Base-by-base conservation (phyloP, 2,797 vertebrate genomes). In the Sebastes vulpes region DNA sequence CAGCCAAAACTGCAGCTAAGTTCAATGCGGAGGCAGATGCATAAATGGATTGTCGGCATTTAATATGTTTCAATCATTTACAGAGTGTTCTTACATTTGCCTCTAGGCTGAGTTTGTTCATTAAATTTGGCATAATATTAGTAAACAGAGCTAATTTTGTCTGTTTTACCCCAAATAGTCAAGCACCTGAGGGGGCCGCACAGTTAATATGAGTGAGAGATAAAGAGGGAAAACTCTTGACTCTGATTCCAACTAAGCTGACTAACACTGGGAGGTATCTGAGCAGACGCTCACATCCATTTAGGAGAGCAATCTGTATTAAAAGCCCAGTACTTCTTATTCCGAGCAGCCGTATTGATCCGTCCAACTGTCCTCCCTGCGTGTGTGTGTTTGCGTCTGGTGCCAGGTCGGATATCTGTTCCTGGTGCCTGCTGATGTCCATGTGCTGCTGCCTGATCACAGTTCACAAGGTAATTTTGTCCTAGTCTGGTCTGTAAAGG, bases 241-340 rank as follows among this genome's bases (percentile, higher is more conserved):
- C 75, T 88, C 72, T 48, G 59, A 82, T 81, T 81, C 74, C 65
- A 77, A 31, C 75, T 53, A 78, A 76, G 75, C 85, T 77, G 85
- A 82, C 84, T 78, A 78, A 84, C 83, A 86, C 77, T 81, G 61
- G 74, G 81, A 87, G 79, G 79, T 78, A 83, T 92, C 65, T 87
- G 85, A 86, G 85, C 72, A 79, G 78, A 82, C 73, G 12, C 79
- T 93, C 90, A 87, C 77, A 83, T 92, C 88, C 82, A 89, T 92
- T 95, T 93, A 89, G 68, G 71, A 88, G 83, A 52, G 75, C 88
- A 86, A 91, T 94, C 85, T 92, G 83, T 92, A 87, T 92, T 86
- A 90, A 84, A 89, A 92, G 89, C 79, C 79, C 58, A 18, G 82
- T 77, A 53, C 71, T 84, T 87, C 77, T 91, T 83, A 88, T 91